These are phyloP conservation scores for Lamprotornis superbus DNA, from an alignment of 2,113 vertebrate genomes.

Conservation along the genomic window DNA sequence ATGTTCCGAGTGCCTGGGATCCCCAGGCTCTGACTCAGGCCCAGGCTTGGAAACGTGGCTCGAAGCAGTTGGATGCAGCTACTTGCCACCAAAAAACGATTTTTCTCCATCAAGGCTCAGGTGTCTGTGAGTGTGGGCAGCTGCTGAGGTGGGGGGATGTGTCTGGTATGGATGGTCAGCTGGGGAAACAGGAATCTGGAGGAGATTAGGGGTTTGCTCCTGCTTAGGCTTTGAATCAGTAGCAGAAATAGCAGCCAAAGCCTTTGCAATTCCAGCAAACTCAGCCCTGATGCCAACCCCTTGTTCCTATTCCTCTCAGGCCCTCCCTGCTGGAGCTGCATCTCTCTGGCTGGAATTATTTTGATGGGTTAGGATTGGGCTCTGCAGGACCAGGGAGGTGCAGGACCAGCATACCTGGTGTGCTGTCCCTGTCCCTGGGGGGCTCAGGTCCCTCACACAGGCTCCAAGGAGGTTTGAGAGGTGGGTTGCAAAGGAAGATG, in stretches of 20 bases:
- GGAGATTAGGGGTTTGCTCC: background rate
- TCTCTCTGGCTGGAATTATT: background rate
- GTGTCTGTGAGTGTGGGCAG: background rate
- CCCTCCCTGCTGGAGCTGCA: rapidly evolving
- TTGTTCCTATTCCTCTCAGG: background rate
- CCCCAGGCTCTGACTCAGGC: background rate
- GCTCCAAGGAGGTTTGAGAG: background rate
- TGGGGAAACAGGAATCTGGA: background rate
- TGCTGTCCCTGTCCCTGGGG: background rate
- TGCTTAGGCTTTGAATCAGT: background rate
- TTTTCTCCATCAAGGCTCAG: background rate
- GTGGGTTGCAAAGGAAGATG: background rate
- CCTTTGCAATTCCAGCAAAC: background rate
- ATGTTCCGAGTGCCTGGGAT: background rate
- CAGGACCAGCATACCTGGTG: background rate
- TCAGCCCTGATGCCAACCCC: background rate
- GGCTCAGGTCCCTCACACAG: rapidly evolving
- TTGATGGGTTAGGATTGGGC: background rate
- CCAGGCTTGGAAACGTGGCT: background rate
- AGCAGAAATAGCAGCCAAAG: background rate
- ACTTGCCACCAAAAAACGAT: background rate
- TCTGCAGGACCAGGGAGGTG: background rate
- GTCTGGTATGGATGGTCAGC: background rate
- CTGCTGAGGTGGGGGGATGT: background rate
- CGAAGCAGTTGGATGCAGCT: background rate